These are phyloP conservation scores for Protodeltote pygarga DNA, from an alignment of 2,888 invertebrate species.

Conservation along the genomic window DNA sequence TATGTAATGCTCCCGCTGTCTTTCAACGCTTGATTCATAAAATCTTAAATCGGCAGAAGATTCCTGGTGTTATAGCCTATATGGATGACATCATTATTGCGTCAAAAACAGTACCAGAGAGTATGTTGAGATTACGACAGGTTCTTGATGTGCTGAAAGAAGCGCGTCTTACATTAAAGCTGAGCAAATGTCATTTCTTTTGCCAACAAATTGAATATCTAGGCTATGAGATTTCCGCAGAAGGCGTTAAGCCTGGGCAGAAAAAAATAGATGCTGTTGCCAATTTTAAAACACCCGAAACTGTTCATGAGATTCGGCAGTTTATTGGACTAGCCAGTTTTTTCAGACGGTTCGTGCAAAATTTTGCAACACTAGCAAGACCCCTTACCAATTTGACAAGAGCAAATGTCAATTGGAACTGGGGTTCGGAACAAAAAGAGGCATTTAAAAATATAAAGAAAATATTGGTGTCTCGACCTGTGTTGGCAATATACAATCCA, in stretches of 20 bases:
- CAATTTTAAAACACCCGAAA: background rate
- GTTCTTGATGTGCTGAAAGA: background rate
- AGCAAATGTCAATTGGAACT: background rate
- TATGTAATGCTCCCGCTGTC: no score
- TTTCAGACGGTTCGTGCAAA: background rate
- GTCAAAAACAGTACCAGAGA: background rate
- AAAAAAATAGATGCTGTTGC: background rate
- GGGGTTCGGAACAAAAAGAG: background rate
- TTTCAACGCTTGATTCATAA: background rate
- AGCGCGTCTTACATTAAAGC: background rate
- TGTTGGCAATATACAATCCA: no score
- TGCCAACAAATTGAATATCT: background rate
- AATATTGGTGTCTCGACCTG: no score
- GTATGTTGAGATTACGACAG: background rate
- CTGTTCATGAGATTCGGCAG: background rate
- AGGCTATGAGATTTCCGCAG: background rate
- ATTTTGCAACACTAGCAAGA: background rate
- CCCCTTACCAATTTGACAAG: background rate
- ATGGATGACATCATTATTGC: background rate
- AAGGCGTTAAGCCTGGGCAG: background rate
- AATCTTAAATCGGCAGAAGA: background rate
- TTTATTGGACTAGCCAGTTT: background rate
- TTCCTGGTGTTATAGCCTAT: background rate
- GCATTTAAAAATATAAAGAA: no score
- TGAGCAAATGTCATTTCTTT: background rate